phyloP scores from a whole-genome alignment of 2,797 vertebrate genomes.

The Poecilia picta region DNA sequence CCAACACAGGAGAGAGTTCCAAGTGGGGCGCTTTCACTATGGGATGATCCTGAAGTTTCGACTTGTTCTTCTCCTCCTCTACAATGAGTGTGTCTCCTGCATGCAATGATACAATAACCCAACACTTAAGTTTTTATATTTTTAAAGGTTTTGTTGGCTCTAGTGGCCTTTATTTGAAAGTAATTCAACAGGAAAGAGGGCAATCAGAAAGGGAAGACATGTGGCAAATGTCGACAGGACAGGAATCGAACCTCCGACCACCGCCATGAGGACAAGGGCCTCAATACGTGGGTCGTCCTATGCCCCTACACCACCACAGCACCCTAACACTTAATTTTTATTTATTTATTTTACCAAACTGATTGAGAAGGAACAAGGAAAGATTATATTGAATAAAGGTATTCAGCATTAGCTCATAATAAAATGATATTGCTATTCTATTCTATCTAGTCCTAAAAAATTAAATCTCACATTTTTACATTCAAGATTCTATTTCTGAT shows the following conservation, averaged over 20 bases:
- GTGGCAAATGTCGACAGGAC: too few relatives aligned
- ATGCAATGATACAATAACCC: conserved; percentile 20
- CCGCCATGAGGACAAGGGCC: too few relatives aligned
- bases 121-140: neutral
- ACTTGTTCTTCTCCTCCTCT: conserved; percentile 91
- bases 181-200: too few relatives aligned
- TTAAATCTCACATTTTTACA: too few relatives aligned
- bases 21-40: conserved; percentile 73
- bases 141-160: too few relatives aligned
- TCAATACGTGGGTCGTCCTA: too few relatives aligned
- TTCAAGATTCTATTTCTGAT: too few relatives aligned
- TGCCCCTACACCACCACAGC: too few relatives aligned
- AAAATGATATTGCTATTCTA: neutral
- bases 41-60: conserved; percentile 74
- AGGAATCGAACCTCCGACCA: too few relatives aligned
- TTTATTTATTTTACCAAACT: conserved; percentile 8
- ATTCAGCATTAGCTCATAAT: neutral
- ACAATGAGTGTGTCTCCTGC: conserved; percentile 96
- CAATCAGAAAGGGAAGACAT: too few relatives aligned
- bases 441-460: neutral
- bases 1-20: conserved; percentile 77
- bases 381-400: neutral
- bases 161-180: too few relatives aligned
- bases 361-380: neutral
- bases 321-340: too few relatives aligned